Percentiles rank a stretch among this genome's conserved stretches.
phyloP scores from a whole-genome alignment of 1,140 invertebrate genomes.

The Chymomyza costata region DNA sequence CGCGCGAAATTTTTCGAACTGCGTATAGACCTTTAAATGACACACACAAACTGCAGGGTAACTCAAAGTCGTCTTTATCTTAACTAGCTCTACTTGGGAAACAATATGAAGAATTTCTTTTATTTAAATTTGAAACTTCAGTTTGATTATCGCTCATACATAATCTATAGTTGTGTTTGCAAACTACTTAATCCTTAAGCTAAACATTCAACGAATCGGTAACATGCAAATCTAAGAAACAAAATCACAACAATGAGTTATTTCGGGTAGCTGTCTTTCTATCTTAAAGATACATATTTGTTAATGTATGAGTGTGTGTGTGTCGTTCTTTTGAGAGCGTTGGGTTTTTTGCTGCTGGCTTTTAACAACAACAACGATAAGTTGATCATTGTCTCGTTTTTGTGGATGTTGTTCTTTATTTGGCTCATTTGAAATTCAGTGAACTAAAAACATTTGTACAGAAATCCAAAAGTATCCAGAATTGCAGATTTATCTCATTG shows the following conservation, averaged over 20 bases:
- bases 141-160: constrained; percentile 33
- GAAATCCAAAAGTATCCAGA: constrained; percentile 42
- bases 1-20: too few relatives aligned
- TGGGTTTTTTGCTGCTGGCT: constrained; percentile 4
- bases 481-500: constrained; percentile 44
- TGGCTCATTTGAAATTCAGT: constrained; percentile 50
- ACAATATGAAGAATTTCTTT: constrained; percentile 21
- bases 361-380: not conserved
- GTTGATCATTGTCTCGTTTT: not conserved
- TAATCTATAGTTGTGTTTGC: constrained; percentile 27
- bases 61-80: too few relatives aligned
- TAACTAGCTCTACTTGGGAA: too few relatives aligned
- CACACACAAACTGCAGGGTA: too few relatives aligned
- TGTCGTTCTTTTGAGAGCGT: constrained; percentile 7
- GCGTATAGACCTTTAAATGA: too few relatives aligned
- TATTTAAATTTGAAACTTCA: constrained; percentile 32
- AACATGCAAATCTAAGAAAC: constrained; percentile 47
- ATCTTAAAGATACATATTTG: constrained; percentile 31
- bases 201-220: constrained; percentile 26
- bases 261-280: constrained; percentile 30
- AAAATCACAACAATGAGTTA: constrained; percentile 25
- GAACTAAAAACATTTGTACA: constrained; percentile 52
- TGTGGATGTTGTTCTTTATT: constrained; percentile 43
- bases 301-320: constrained; percentile 1
- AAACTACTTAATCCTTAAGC: constrained; percentile 42